These are phyloP conservation scores for Apodemus speciosus DNA, from an alignment of 2,113 vertebrate species.

Conservation along the genomic window DNA sequence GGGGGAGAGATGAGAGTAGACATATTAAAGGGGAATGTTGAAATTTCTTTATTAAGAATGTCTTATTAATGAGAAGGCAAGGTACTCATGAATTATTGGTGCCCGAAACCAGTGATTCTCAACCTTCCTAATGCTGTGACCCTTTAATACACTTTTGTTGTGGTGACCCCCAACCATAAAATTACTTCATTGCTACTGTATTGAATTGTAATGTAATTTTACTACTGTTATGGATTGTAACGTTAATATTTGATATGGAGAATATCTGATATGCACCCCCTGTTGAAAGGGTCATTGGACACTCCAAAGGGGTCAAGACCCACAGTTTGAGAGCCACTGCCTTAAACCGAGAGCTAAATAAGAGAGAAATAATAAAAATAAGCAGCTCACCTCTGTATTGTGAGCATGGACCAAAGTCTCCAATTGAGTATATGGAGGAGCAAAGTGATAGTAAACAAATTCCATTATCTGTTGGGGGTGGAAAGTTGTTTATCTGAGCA, in stretches of 20 bases:
- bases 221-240: background rate
- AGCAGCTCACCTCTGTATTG: background rate
- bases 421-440: background rate
- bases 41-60: slow-evolving; percentile 15
- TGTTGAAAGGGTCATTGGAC: background rate
- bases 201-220: background rate
- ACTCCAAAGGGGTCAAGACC: background rate
- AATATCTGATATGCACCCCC: background rate
- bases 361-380: background rate
- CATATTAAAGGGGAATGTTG: background rate
- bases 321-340: background rate
- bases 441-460: background rate
- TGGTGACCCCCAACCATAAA: background rate
- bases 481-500: background rate
- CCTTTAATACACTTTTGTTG: background rate
- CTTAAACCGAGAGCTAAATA: background rate
- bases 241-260: background rate
- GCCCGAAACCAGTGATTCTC: background rate
- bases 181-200: background rate
- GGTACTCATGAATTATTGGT: background rate
- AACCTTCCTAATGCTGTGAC: background rate
- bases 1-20: background rate
- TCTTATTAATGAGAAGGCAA: background rate
- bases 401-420: background rate
- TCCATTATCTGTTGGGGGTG: background rate